phyloP scores from a whole-genome alignment of 2,113 vertebrate species.

The Pica pica region DNA sequence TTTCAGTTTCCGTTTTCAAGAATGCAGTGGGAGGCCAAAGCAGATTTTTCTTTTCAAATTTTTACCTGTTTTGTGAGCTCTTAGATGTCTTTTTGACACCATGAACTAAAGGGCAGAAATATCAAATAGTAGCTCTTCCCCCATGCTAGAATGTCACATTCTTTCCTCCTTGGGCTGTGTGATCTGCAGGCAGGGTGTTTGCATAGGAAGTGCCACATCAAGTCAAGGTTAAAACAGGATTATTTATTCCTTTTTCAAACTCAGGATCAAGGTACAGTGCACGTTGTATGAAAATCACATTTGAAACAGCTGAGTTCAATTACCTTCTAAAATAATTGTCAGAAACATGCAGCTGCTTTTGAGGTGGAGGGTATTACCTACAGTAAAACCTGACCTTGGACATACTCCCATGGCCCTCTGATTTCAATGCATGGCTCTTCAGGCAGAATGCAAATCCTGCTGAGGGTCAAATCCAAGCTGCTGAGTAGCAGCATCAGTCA shows the following conservation, averaged over 20 bases:
- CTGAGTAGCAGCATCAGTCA: conserved; percentile 5
- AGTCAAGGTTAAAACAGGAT: conserved; percentile 1
- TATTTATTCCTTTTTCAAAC: conserved; percentile 4
- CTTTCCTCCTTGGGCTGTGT: neutral
- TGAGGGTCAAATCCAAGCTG: conserved; percentile 22
- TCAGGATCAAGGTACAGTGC: conserved; percentile 11
- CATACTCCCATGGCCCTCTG: neutral
- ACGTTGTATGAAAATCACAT: conserved; percentile 29
- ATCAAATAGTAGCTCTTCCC: neutral
- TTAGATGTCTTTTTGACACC: neutral
- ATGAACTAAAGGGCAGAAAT: neutral
- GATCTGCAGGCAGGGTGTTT: neutral
- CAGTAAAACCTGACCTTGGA: conserved; percentile 17
- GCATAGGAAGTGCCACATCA: neutral
- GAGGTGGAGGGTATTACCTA: conserved; percentile 4
- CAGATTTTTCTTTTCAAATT: conserved; percentile 24
- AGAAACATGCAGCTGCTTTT: neutral
- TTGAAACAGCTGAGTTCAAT: conserved; percentile 44
- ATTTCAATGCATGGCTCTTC: neutral
- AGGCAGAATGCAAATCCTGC: neutral
- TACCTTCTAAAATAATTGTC: conserved; percentile 26
- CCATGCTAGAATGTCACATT: neutral
- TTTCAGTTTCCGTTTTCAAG: conserved; percentile 41
- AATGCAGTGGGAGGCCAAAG: neutral
- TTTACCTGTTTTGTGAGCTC: conserved; percentile 21